Percentiles rank a stretch among this genome's conserved stretches.
phyloP scores from a whole-genome alignment of 2,113 vertebrate genomes.

The Triplophysa dalaica region DNA sequence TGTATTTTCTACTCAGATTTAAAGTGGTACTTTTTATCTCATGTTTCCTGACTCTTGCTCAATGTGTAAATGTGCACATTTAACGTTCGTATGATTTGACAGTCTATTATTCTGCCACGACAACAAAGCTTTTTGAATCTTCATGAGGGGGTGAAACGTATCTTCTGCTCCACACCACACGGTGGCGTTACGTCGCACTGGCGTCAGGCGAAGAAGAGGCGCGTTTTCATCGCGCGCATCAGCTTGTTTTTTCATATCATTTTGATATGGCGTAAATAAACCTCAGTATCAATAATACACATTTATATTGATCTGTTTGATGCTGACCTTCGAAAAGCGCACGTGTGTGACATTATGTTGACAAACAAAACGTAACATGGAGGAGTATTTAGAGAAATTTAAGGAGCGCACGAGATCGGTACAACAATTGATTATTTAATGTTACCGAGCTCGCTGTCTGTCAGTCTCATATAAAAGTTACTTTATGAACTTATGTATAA shows the following conservation, averaged over 20 bases:
- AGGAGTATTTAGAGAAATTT: slow-evolving; percentile 56
- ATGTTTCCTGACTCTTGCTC: no score
- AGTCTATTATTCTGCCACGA: no score
- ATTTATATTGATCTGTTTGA: not conserved
- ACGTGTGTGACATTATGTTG: not conserved
- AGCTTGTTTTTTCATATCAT: not conserved
- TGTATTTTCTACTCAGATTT: no score
- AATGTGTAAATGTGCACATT: no score
- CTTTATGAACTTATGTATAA: no score
- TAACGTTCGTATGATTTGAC: no score
- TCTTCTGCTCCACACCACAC: not conserved
- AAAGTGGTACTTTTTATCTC: no score
- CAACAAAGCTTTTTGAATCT: no score
- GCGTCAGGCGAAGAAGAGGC: not conserved
- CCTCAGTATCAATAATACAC: no score
- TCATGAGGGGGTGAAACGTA: no score
- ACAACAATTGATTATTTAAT: not conserved
- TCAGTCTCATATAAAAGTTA: not conserved
- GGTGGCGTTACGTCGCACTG: not conserved
- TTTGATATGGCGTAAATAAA: not conserved
- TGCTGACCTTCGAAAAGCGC: not conserved
- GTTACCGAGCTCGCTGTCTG: not conserved
- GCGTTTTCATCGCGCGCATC: not conserved
- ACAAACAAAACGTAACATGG: slow-evolving; percentile 21
- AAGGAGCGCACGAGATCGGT: slow-evolving; percentile 58